Evolutionary conservation across 2,113 vertebrate species (phyloP), one percentile per base, ranked within the genome.

Genomic region (Suncus etruscus): DNA sequence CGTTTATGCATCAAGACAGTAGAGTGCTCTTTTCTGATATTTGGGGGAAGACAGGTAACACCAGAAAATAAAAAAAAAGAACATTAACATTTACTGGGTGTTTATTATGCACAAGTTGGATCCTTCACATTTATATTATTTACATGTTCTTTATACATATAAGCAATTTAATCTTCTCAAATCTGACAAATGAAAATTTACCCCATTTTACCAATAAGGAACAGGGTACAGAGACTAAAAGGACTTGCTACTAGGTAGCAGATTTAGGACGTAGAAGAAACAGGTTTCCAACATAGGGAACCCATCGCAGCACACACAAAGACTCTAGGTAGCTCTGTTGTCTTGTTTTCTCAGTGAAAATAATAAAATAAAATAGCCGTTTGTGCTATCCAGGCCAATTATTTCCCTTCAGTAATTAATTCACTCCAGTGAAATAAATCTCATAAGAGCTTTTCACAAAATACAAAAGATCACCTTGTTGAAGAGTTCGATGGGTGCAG

Each of bases 381-480:
- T 6, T 31, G 8, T 45, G 18, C 73, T 69, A 20, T 15, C 1
- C 3, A 65, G 54, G 24, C 27, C 63, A 91, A 79, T 18, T 1
- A 68, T 29, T 68, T 72, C 4, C 29, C 74, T 32, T 83, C 16
- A 63, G 29, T 58, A 65, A 39, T 39, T 39, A 39, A 39, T 39
- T 39, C 39, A 39, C 39, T 39, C 39, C 39, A 39, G 39, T 39
- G 39, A 39, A 39, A 39, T 39, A 79, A 65, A 78, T 39, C 18
- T 58, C 58, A 25, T 16, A 89, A 51, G 24, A 63, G 54, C 72
- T 78, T 39, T 54, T 88, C 73, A 54, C 84, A 72, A 82, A 91
- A 39, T 12, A 2, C 12, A 89, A 70, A 51, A 85, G 48, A 65
- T 94, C 39, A 94, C 95, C 95, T 93, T 94, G 45, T 93, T 90